A percentile compares a stretch with the other conserved stretches of the same genome.
Conservation (phyloP, 2,888 invertebrate genomes). For the Brachypalpus laphriformis region DNA sequence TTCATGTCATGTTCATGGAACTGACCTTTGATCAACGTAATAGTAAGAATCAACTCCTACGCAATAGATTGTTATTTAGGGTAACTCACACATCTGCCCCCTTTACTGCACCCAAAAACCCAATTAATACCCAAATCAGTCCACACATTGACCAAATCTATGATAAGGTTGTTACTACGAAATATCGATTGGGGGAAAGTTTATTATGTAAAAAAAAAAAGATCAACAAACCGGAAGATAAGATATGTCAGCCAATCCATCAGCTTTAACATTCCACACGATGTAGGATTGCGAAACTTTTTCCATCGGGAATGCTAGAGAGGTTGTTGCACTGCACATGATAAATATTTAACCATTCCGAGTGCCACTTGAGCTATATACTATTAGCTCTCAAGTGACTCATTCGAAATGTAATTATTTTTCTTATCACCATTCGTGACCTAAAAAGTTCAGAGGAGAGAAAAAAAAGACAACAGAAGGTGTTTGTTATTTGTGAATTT, state of each 20-base stretch:
- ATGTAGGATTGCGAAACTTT: slow-evolving; percentile 42
- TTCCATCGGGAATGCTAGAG: background rate
- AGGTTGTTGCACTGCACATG: slow-evolving; percentile 31
- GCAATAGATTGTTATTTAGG: slow-evolving; percentile 2
- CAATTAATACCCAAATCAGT: slow-evolving; percentile 24
- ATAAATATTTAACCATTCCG: slow-evolving; percentile 37
- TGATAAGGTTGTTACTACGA: slow-evolving; percentile 13
- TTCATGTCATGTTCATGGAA: slow-evolving; percentile 6
- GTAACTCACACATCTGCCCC: background rate
- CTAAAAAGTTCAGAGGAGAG: slow-evolving; percentile 29
- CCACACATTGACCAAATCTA: background rate
- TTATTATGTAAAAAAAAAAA: background rate
- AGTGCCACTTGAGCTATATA: background rate
- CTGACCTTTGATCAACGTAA: slow-evolving; percentile 39
- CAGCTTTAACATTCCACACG: slow-evolving; percentile 11
- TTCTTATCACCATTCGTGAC: slow-evolving; percentile 41
- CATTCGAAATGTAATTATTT: slow-evolving; percentile 20
- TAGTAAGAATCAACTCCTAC: slow-evolving; percentile 27
- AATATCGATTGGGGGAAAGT: slow-evolving; percentile 22
- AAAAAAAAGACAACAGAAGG: slow-evolving; percentile 11
- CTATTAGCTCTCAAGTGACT: slow-evolving; percentile 26
- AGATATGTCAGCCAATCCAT: slow-evolving; percentile 34
- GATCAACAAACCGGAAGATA: slow-evolving; percentile 36
- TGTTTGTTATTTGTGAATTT: slow-evolving; percentile 36
- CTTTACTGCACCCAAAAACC: slow-evolving; percentile 11